A percentile compares a stretch with the other conserved stretches of the same genome.
Conservation (phyloP, 2,113 vertebrate genomes). For the Lampris incognitus region DNA sequence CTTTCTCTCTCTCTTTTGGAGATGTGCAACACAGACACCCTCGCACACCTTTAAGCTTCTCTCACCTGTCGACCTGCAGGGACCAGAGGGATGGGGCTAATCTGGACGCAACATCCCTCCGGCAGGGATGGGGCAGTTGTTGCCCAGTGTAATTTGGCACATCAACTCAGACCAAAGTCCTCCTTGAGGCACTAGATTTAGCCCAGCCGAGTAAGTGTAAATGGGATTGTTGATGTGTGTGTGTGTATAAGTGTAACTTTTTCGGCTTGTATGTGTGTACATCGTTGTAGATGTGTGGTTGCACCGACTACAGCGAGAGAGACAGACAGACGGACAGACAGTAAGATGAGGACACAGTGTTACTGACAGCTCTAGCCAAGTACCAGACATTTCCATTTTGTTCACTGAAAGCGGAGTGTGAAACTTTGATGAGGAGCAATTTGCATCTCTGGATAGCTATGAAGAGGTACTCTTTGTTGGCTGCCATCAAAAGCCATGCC, state of each 20-base stretch:
- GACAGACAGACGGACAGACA: neutral
- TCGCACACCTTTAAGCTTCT: neutral
- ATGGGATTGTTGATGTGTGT: constrained; percentile 7
- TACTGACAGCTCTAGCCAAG: constrained; percentile 54
- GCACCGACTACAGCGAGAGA: constrained; percentile 53
- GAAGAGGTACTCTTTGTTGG: constrained; percentile 78
- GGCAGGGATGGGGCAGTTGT: constrained; percentile 65
- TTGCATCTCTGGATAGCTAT: constrained; percentile 81
- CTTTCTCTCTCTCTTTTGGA: no score
- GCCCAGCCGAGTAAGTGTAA: constrained; percentile 57
- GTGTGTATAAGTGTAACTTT: constrained; percentile 1
- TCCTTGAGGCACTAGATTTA: constrained; percentile 64
- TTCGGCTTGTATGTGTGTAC: constrained; percentile 29
- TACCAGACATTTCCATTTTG: constrained; percentile 73
- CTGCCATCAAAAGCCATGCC: constrained; percentile 59
- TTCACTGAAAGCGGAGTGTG: constrained; percentile 76
- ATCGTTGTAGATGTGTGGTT: constrained; percentile 20
- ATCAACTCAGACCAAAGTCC: constrained; percentile 50
- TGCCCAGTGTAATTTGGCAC: constrained; percentile 63
- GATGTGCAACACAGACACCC: neutral
- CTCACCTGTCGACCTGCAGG: constrained; percentile 49
- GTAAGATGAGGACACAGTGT: constrained; percentile 54
- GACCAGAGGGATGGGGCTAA: constrained; percentile 56
- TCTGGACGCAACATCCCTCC: constrained; percentile 60
- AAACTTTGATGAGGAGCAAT: constrained; percentile 81